Percentiles rank a stretch among this genome's conserved stretches.
phyloP scores from a whole-genome alignment of 2,888 invertebrate genomes.

The Cacoxenus indagator region DNA sequence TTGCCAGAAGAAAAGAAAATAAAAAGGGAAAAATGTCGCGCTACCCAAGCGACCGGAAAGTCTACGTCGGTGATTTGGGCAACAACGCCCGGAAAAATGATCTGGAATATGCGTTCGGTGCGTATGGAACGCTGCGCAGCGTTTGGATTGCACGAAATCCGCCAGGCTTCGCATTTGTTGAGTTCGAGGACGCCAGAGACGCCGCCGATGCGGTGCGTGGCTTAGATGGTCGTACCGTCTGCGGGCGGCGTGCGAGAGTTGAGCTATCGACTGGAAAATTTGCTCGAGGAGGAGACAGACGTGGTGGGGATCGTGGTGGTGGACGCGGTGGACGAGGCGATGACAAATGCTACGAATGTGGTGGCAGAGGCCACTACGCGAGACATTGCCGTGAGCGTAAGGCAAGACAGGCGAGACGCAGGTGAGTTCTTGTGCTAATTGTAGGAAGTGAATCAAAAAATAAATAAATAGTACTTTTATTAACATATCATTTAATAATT shows the following conservation, averaged over 20 bases:
- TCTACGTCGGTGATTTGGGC: constrained; percentile 96
- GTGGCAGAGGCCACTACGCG: constrained; percentile 93
- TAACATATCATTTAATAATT: no score
- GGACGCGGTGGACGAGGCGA: constrained; percentile 71
- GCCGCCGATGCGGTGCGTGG: constrained; percentile 90
- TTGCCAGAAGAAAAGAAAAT: neutral
- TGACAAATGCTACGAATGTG: constrained; percentile 95
- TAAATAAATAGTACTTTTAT: no score
- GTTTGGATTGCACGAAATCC: constrained; percentile 97
- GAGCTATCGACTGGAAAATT: constrained; percentile 91
- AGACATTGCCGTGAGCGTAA: constrained; percentile 85
- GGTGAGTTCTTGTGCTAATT: constrained; percentile 71
- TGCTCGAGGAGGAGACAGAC: constrained; percentile 69
- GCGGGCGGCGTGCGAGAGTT: constrained; percentile 90
- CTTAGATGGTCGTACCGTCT: constrained; percentile 84
- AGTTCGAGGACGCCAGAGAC: constrained; percentile 90
- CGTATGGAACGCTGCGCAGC: constrained; percentile 91
- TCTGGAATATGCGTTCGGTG: constrained; percentile 91
- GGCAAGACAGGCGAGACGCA: constrained; percentile 72
- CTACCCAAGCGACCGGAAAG: constrained; percentile 86
- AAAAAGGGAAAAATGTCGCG: constrained; percentile 60
- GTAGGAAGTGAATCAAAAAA: no score
- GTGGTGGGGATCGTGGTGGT: constrained; percentile 55
- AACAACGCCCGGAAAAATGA: constrained; percentile 93
- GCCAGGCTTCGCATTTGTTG: constrained; percentile 95